Base-by-base conservation (phyloP, 2,888 invertebrate species). In the Polia nebulosa region DNA sequence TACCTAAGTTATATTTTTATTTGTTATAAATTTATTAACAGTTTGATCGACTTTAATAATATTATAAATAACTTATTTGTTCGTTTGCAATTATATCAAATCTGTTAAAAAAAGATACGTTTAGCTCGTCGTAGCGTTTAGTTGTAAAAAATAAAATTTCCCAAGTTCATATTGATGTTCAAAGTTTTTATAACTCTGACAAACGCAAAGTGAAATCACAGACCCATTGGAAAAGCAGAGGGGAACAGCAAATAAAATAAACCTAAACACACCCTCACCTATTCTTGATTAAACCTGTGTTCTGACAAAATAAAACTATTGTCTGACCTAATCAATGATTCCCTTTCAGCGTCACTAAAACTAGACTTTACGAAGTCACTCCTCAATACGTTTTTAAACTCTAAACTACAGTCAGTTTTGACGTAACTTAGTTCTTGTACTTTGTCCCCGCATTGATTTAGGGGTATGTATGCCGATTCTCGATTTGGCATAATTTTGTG, bases 401-500 rank as follows among this genome's bases (percentile, higher is more conserved):
- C 93, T 51, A 94, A 81, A 73, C 91, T 92, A 20, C 87, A 63
- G 0, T 85, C 85, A 6, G 59, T 53, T 57, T 52, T 89, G 0
- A 92, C 87, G 20, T 84, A 87, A 22, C 82, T 87, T 3, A 94
- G 60, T 53, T 94, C 94, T 51, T 92, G 90, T 0, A 85, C 32
- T 29, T 81, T 90, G 0, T 85, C 74, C 0, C 73, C 49, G 65
- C 63, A 55, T 41, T 72, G 81, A 20, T 82, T 88, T 5, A 95
- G 58, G 0, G 91, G 90, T 25, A 91, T 88, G 47, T 95, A 95
- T 0, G 96, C 94, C 0, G 96, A 96, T 63, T 97, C 97, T 57
- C 96, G 94, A 36, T 67, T 25, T 36, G 96, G 91, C 20, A 96
- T 94, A n/a, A 97, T 89, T 68, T 96, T 97, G 17, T 84, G 82